These are phyloP conservation scores for Nemotelus pantherinus DNA, from an alignment of 2,888 invertebrate genomes.

Conservation along the genomic window DNA sequence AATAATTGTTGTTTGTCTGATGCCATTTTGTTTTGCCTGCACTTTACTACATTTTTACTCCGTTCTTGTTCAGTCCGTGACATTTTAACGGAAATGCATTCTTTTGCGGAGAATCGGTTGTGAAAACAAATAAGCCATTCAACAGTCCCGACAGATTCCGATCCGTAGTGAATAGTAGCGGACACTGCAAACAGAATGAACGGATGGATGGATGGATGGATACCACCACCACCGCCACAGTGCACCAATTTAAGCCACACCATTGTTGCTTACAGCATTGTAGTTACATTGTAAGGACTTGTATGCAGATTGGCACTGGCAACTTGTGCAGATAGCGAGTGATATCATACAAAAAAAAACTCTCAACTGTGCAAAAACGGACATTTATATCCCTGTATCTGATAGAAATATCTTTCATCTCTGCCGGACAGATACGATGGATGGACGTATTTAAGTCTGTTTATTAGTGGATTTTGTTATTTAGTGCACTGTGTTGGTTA, in stretches of 20 bases:
- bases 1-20: constrained; percentile 9
- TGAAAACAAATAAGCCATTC: constrained; percentile 4
- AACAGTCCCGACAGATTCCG: too few species aligned
- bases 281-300: background rate
- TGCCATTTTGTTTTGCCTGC: background rate
- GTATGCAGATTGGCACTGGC: background rate
- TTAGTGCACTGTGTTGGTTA: background rate
- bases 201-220: background rate
- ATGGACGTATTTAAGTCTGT: background rate
- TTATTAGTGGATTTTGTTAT: background rate
- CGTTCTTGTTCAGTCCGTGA: background rate
- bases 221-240: background rate
- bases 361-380: too few species aligned
- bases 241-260: background rate
- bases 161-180: too few species aligned
- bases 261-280: background rate
- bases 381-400: too few species aligned
- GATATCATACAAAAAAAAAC: too few species aligned
- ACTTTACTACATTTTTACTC: background rate
- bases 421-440: background rate
- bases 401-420: background rate
- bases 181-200: background rate
- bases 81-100: constrained; percentile 2
- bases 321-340: background rate
- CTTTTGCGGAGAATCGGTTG: background rate